phyloP scores from a whole-genome alignment of 2,113 vertebrate genomes.

The Australoheros scitulus region DNA sequence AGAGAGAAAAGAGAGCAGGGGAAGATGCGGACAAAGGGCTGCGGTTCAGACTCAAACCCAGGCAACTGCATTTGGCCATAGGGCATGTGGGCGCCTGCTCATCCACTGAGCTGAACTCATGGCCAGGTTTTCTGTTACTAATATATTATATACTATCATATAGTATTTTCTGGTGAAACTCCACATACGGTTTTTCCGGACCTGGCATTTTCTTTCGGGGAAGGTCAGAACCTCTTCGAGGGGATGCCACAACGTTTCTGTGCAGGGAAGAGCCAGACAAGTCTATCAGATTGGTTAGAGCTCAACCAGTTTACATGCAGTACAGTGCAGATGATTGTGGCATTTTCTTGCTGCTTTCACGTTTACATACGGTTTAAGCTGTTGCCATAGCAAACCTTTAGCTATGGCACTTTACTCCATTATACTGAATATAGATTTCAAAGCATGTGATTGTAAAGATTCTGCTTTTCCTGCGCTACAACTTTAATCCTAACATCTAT shows the following conservation, averaged over 20 bases:
- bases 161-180: neutral
- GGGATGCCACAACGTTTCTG: neutral
- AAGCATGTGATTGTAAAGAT: neutral
- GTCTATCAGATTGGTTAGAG: neutral
- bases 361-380: neutral
- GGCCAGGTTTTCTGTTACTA: too few species aligned
- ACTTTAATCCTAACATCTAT: constrained; percentile 44
- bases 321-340: neutral
- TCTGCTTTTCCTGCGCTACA: neutral
- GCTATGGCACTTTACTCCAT: neutral
- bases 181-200: neutral
- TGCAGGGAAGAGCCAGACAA: neutral
- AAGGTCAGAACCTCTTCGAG: neutral
- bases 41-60: too few species aligned
- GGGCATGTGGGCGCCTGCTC: too few species aligned
- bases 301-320: neutral
- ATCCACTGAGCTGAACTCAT: too few species aligned
- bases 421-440: neutral
- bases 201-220: accelerated
- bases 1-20: too few species aligned
- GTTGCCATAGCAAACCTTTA: neutral
- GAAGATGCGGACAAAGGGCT: too few species aligned
- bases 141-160: too few species aligned
- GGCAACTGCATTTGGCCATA: too few species aligned
- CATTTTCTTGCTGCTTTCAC: neutral